These are phyloP conservation scores for Xyliphius kryptos DNA, from an alignment of 2,113 vertebrate species.

Conservation along the genomic window DNA sequence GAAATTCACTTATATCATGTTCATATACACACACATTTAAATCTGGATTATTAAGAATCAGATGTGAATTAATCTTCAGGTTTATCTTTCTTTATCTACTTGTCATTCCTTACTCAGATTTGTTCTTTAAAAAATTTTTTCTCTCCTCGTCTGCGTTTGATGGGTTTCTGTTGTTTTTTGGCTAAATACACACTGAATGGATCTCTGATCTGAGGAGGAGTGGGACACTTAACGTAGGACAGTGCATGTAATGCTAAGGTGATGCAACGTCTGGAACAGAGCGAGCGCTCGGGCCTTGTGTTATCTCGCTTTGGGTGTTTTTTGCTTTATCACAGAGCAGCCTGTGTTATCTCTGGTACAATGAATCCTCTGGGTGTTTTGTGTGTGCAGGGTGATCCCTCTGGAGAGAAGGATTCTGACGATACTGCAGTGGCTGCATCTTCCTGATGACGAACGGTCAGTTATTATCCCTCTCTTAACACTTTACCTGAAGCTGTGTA, in stretches of 20 bases:
- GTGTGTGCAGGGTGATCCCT: constrained; percentile 75
- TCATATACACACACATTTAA: too few species aligned
- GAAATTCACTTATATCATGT: too few species aligned
- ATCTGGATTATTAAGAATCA: too few species aligned
- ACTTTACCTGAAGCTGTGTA: not conserved
- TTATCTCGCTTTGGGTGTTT: not conserved
- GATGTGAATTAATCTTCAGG: too few species aligned
- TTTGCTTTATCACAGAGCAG: not conserved
- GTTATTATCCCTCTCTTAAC: constrained; percentile 11
- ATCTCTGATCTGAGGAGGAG: too few species aligned
- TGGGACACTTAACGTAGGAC: too few species aligned
- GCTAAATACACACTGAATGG: too few species aligned
- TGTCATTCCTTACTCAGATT: too few species aligned
- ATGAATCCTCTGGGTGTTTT: not conserved
- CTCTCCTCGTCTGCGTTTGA: too few species aligned
- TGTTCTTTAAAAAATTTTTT: too few species aligned
- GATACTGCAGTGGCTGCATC: constrained; percentile 82
- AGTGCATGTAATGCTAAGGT: not conserved
- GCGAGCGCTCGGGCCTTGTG: not conserved
- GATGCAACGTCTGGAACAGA: not conserved
- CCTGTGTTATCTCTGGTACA: constrained; percentile 7
- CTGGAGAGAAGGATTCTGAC: constrained; percentile 87
- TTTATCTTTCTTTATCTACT: too few species aligned
- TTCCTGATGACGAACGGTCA: constrained; percentile 82
- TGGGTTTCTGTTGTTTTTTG: too few species aligned